A percentile compares a stretch with the other conserved stretches of the same genome.
phyloP scores from a whole-genome alignment of 2,113 vertebrate genomes.

The Fregata magnificens region DNA sequence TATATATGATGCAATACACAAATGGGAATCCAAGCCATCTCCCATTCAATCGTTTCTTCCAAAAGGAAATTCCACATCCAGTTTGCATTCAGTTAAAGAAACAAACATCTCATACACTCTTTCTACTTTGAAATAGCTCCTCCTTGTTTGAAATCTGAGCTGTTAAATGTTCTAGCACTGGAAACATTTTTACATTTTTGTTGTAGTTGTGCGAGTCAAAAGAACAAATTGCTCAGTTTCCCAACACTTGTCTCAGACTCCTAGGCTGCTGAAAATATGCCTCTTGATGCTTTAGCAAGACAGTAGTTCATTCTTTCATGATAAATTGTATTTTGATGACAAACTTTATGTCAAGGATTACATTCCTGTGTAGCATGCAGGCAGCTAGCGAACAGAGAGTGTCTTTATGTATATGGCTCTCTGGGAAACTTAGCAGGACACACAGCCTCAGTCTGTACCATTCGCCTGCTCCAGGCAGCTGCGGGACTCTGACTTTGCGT shows the following conservation, averaged over 20 bases:
- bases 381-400: background rate
- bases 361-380: background rate
- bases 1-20: slow-evolving; percentile 21
- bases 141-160: slow-evolving; percentile 19
- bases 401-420: background rate
- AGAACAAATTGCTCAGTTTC: slow-evolving; percentile 17
- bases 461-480: background rate
- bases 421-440: background rate
- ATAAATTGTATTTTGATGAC: slow-evolving; percentile 4
- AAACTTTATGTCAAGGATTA: background rate
- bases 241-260: background rate
- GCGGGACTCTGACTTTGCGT: background rate
- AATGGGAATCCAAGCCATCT: slow-evolving; percentile 11
- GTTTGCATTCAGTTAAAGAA: slow-evolving; percentile 52
- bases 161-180: background rate
- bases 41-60: background rate
- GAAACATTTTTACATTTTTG: background rate
- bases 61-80: slow-evolving; percentile 60
- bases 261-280: background rate
- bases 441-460: background rate
- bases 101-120: background rate
- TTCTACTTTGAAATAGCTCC: slow-evolving; percentile 10
- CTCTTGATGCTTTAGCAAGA: background rate
- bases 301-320: slow-evolving; percentile 1
- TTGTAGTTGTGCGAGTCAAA: background rate